A percentile compares a stretch with the other conserved stretches of the same genome.
Evolutionary conservation across 2,888 invertebrate species (phyloP).

Genomic region (Girardia tigrina): DNA sequence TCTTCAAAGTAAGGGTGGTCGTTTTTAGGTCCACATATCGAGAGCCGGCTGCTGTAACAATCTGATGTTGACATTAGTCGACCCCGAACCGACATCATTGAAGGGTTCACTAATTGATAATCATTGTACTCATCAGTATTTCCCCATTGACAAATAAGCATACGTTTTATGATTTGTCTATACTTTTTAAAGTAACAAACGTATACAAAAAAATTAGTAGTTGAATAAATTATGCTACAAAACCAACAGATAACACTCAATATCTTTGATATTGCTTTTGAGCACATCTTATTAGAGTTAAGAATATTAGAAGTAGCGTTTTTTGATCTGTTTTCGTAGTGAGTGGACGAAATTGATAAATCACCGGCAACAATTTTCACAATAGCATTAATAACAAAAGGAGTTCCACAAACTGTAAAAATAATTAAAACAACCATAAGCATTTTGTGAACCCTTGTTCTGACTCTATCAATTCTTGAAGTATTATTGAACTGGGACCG

Average conservation of each 20-base stretch:
- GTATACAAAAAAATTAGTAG: constrained; percentile 35
- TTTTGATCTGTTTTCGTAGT: background rate
- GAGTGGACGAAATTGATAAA: background rate
- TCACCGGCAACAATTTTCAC: background rate
- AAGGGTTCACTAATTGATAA: constrained; percentile 5
- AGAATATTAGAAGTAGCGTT: no score
- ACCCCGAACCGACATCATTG: background rate
- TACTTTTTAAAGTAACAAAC: constrained; percentile 35
- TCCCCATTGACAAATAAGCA: constrained; percentile 14
- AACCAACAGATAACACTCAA: constrained; percentile 26
- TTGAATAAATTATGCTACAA: constrained; percentile 29
- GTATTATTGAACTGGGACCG: constrained; percentile 10
- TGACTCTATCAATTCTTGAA: constrained; percentile 19
- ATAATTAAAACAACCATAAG: constrained; percentile 31
- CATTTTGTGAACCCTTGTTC: constrained; percentile 33
- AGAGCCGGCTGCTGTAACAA: background rate
- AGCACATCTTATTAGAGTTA: no score
- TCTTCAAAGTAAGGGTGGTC: background rate
- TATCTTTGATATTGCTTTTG: background rate
- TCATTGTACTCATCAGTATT: background rate
- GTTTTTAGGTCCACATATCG: background rate
- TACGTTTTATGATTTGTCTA: constrained; percentile 29
- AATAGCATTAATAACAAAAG: constrained; percentile 5
- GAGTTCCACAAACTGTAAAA: constrained; percentile 29
- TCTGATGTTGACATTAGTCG: background rate